phyloP scores from a whole-genome alignment of 2,113 vertebrate species.

The Dicentrarchus labrax region DNA sequence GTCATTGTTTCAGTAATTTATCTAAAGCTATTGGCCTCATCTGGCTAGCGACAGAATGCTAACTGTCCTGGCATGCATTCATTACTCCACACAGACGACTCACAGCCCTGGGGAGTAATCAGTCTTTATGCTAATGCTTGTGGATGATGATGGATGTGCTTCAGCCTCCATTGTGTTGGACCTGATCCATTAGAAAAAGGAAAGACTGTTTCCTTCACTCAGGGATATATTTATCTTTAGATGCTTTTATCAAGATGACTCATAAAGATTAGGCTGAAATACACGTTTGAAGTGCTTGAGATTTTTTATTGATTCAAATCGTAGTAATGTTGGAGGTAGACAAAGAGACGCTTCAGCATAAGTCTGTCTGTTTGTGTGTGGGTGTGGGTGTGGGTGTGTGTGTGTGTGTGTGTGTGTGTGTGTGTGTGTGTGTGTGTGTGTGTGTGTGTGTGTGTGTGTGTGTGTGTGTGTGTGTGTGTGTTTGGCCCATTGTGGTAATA shows the following conservation, averaged over 20 bases:
- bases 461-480: not conserved
- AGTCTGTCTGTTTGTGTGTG: not conserved
- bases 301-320: constrained; percentile 19
- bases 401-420: constrained; percentile 1
- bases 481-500: constrained; percentile 53
- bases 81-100: constrained; percentile 63
- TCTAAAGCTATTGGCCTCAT: constrained; percentile 78
- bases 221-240: constrained; percentile 34
- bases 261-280: constrained; percentile 33
- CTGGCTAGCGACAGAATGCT: constrained; percentile 69
- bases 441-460: too few species aligned
- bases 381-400: constrained; percentile 10
- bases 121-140: constrained; percentile 72
- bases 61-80: constrained; percentile 79
- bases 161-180: constrained; percentile 59
- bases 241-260: constrained; percentile 39
- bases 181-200: constrained; percentile 45
- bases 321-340: constrained; percentile 19
- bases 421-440: not conserved
- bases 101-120: constrained; percentile 70
- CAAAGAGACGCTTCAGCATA: constrained; percentile 34
- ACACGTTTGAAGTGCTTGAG: constrained; percentile 1
- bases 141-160: constrained; percentile 75
- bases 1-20: constrained; percentile 64
- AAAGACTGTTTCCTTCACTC: constrained; percentile 39